phyloP scores from a whole-genome alignment of 2,797 vertebrate genomes.

The Meda fulgida region DNA sequence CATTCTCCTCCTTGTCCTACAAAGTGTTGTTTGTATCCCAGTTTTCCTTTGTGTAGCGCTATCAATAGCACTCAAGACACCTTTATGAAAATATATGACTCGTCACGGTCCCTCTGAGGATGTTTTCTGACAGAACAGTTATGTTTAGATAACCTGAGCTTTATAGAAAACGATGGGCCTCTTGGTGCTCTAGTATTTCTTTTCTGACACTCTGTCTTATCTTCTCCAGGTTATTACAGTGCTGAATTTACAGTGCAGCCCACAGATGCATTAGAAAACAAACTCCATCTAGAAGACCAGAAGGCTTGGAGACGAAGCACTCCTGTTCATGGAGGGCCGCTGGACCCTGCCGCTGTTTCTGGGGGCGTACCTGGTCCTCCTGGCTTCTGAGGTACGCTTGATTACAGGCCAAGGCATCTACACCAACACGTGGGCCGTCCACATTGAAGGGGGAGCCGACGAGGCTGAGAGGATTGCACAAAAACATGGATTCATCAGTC shows the following conservation, averaged over 20 bases:
- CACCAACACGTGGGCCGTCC: slow-evolving; percentile 86
- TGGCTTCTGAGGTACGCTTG: slow-evolving; percentile 59
- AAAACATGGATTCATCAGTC: slow-evolving; percentile 84
- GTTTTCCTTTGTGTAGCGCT: slow-evolving; percentile 41
- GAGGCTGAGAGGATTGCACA: slow-evolving; percentile 77
- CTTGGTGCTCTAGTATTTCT: slow-evolving; percentile 57
- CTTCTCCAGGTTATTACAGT: slow-evolving; percentile 68
- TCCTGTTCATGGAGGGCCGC: slow-evolving; percentile 91
- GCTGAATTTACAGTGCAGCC: slow-evolving; percentile 35
- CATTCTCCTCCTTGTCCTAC: slow-evolving; percentile 39
- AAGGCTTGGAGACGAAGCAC: slow-evolving; percentile 64
- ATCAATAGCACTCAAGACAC: slow-evolving; percentile 43
- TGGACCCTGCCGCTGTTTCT: slow-evolving; percentile 82
- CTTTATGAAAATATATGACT: slow-evolving; percentile 46
- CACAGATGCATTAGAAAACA: slow-evolving; percentile 38
- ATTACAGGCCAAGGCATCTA: slow-evolving; percentile 73
- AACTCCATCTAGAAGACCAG: slow-evolving; percentile 51
- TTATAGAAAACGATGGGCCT: slow-evolving; percentile 37
- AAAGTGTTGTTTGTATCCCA: slow-evolving; percentile 40
- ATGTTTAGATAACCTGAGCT: slow-evolving; percentile 39
- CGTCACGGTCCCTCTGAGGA: slow-evolving; percentile 12
- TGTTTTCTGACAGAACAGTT: slow-evolving; percentile 35
- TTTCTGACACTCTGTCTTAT: slow-evolving; percentile 67
- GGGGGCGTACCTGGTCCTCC: slow-evolving; percentile 82
- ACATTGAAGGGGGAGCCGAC: slow-evolving; percentile 70